Base-by-base conservation (phyloP, 2,797 vertebrate species). In the Hydrocynus forskahlii region DNA sequence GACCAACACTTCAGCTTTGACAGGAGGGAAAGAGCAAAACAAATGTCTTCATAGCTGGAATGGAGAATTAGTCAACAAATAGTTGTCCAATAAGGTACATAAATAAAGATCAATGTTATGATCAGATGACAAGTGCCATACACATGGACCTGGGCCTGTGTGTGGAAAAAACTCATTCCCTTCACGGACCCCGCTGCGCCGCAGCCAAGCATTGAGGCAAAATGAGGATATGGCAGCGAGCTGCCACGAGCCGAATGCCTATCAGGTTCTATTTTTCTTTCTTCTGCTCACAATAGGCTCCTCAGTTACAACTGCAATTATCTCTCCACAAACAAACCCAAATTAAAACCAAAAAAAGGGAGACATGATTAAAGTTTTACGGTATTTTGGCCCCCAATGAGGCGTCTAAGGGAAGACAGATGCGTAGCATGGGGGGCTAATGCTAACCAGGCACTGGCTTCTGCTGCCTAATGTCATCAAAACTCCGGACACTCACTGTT, bases 251-350 rank as follows among this genome's bases (percentile, higher is more conserved):
- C 16, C 1, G 7, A 64, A 64, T 14, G 62, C 29, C 62, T 64
- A 64, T 68, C 66, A 45, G 66, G 54, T 69, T 63, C 59, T 83
- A 81, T 77, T 83, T 78, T 81, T 81, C 68, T 59, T 82, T 21
- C 75, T 60, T 48, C 55, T 69, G 62, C 57, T 67, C 78, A 69
- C 77, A 79, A 79, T 73, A 81, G 43, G 70, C 84, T 82, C 74
- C 79, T 71, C 23, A 7, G 75, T 83, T 85, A 81, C 35, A 72
- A 76, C 81, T 85, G 63, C 69, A 86, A 88, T 86, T 84, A 88
- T 85, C 87, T 83, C 91, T 90, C 90, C 85, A 88, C 85, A 92
- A 93, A 93, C 80, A 69, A 93, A 89, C 84, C 60, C 2, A 1
- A 87, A 81, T 77, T 83, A 81, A 74, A 73, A 79, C 71, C 78